phyloP scores from a whole-genome alignment of 2,113 vertebrate genomes.

The Craseonycteris thonglongyai region DNA sequence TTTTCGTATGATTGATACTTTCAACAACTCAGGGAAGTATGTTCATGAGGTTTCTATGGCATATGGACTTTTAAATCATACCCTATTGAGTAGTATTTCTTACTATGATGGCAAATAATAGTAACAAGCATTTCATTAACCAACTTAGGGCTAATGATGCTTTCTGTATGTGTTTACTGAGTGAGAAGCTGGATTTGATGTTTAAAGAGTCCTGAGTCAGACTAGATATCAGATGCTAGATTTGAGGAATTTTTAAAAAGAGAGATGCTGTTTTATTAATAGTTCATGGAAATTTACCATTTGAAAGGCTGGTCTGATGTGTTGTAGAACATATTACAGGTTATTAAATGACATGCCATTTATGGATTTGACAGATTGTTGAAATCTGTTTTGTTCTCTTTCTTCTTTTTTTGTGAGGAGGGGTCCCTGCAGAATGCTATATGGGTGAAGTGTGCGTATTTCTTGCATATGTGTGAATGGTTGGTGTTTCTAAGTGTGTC shows the following conservation, averaged over 20 bases:
- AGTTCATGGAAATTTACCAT: conserved; percentile 63
- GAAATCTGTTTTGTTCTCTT: conserved; percentile 1
- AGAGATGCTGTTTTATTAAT: conserved; percentile 56
- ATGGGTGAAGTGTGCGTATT: background rate
- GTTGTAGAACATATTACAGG: conserved; percentile 22
- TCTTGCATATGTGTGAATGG: background rate
- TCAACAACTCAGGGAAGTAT: background rate
- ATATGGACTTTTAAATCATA: conserved; percentile 2
- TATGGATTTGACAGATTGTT: conserved; percentile 12
- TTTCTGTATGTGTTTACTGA: background rate
- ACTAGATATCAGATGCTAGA: conserved; percentile 33
- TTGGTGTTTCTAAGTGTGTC: background rate
- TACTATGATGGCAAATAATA: background rate
- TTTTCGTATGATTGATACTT: background rate
- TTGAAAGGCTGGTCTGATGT: conserved; percentile 51
- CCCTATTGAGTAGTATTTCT: background rate
- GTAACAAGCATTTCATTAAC: background rate
- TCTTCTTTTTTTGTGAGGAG: background rate
- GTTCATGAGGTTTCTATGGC: background rate
- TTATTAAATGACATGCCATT: conserved; percentile 15
- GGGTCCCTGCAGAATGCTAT: background rate
- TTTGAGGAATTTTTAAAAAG: conserved; percentile 42
- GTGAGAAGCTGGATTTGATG: conserved; percentile 23
- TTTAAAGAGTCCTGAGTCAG: conserved; percentile 53
- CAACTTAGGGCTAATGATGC: conserved; percentile 23